These are phyloP conservation scores for Colostygia pectinataria DNA, from an alignment of 2,888 invertebrate species.

Conservation along the genomic window DNA sequence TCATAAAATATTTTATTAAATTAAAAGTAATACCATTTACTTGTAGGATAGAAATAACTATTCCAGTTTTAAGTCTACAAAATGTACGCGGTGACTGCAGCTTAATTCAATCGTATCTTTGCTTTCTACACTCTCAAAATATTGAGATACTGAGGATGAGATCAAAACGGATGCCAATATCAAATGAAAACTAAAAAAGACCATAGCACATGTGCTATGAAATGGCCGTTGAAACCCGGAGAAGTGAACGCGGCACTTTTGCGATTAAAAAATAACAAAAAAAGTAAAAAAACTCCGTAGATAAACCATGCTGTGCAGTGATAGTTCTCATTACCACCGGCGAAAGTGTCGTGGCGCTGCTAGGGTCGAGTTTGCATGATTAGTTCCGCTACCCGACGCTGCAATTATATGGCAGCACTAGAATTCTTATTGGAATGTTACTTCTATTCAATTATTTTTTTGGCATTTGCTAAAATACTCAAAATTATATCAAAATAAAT, in stretches of 20 bases:
- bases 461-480: too few species aligned
- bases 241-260: constrained; percentile 81
- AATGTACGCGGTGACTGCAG: not conserved
- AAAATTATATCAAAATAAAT: too few species aligned
- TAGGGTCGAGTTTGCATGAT: constrained; percentile 33
- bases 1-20: too few species aligned
- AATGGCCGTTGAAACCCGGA: constrained; percentile 72
- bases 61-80: too few species aligned
- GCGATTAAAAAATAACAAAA: constrained; percentile 71
- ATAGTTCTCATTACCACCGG: constrained; percentile 60
- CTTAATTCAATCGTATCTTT: not conserved
- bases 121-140: constrained; percentile 7
- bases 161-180: constrained; percentile 73
- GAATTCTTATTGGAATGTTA: constrained; percentile 37
- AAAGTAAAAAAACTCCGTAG: constrained; percentile 48
- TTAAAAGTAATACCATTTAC: too few species aligned
- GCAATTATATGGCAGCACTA: constrained; percentile 58
- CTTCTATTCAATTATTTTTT: too few species aligned
- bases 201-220: too few species aligned
- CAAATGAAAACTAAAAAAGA: constrained; percentile 74
- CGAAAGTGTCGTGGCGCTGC: constrained; percentile 53
- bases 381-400: constrained; percentile 78
- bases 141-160: constrained; percentile 51
- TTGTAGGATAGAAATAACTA: too few species aligned
- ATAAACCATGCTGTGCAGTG: constrained; percentile 63